Evolutionary conservation across 1,140 invertebrate genomes (phyloP).

Genomic region (Procambarus clarkii): DNA sequence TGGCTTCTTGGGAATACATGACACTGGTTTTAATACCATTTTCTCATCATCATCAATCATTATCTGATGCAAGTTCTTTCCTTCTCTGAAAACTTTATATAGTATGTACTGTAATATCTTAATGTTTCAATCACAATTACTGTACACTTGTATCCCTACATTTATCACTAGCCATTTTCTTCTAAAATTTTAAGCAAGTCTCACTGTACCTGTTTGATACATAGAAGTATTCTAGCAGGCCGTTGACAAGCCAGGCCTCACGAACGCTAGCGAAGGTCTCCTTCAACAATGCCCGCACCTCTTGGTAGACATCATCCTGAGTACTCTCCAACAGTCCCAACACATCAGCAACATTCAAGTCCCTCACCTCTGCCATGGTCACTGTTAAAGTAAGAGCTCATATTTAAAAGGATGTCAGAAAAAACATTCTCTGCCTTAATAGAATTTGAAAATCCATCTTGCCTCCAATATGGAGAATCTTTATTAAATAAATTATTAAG

Average conservation of each 20-base stretch:
- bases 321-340: slow-evolving; percentile 57
- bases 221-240: slow-evolving; percentile 56
- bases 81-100: no score
- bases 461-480: no score
- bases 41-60: no score
- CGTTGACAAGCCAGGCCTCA: slow-evolving; percentile 52
- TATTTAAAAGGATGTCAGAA: not conserved
- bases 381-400: not conserved
- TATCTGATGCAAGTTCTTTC: no score
- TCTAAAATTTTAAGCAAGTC: no score
- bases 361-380: slow-evolving; percentile 43
- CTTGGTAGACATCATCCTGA: slow-evolving; percentile 56
- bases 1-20: no score
- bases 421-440: not conserved
- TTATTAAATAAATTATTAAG: no score
- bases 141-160: no score
- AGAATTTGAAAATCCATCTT: not conserved
- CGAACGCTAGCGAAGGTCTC: slow-evolving; percentile 48
- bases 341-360: slow-evolving; percentile 53
- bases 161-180: no score
- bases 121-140: no score
- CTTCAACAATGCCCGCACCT: slow-evolving; percentile 46
- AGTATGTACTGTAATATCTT: no score
- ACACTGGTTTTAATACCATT: no score
- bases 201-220: slow-evolving; percentile 55